Evolutionary conservation across 2,888 invertebrate species (phyloP).

Genomic region (Glyphotaelius pellucidus): DNA sequence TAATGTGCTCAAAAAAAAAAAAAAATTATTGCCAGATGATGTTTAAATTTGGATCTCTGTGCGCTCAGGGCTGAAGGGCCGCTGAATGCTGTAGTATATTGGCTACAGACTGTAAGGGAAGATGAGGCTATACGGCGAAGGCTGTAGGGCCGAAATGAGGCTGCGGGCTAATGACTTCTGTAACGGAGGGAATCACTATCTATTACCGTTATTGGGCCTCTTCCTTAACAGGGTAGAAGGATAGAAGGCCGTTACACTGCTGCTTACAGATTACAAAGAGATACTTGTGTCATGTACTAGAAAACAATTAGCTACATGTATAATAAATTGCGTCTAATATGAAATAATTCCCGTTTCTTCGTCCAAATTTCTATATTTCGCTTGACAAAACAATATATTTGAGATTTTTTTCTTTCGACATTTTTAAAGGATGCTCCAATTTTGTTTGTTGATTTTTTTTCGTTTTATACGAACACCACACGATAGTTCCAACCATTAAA

Average conservation of each 20-base stretch:
- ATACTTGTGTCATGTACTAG: neutral
- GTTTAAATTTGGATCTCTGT: neutral
- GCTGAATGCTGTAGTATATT: neutral
- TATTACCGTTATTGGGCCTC: conserved; percentile 36
- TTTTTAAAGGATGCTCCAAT: no score
- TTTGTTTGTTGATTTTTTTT: no score
- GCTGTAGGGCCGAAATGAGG: conserved; percentile 6
- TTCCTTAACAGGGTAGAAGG: conserved; percentile 22
- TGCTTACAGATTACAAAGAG: neutral
- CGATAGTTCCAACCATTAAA: no score
- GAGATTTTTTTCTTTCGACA: no score
- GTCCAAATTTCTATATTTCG: no score
- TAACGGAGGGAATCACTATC: conserved; percentile 38
- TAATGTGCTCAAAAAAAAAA: no score
- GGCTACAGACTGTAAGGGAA: neutral
- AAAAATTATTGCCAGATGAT: neutral
- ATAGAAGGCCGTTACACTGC: neutral
- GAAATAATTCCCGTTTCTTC: no score
- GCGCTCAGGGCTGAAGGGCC: neutral
- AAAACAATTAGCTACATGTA: neutral
- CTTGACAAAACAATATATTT: no score
- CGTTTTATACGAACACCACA: no score
- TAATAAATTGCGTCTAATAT: neutral
- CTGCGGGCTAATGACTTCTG: conserved; percentile 35
- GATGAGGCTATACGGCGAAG: neutral